Base-by-base conservation (phyloP, 35 echinoderm and acorn worm genomes). In the Patiria miniata region DNA sequence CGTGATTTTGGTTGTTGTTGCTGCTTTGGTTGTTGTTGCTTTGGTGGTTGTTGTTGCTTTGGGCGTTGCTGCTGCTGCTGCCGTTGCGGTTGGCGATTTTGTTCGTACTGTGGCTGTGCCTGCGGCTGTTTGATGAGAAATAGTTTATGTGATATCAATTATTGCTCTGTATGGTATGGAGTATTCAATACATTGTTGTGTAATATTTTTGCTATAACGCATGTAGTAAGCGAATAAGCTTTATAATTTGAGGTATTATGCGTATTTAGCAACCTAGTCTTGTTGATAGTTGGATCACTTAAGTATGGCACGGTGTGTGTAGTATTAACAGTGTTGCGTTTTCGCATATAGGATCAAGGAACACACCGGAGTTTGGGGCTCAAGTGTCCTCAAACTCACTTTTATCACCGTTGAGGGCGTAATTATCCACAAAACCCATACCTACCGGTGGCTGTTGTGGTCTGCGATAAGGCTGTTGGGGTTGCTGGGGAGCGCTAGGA, bases 81-180 rank as follows among this genome's bases (percentile, higher is more conserved):
- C 21, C 52, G 50, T 19, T 81, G 8, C 18, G 18, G 36, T 8
- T 56, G 81, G 8, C 39, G 78, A 9, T 79, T 37, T 39, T 39
- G 36, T 39, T 36, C 78, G 39, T 36, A 79, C 2, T 79, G 78
- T 79, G 36, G 78, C 37, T 79, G 78, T 38, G 37, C 65, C 34
- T 73, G 65, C 29, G 65, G 65, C 65, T 73, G 26, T 73, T 73
- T 26, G 21, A 14, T 73, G n/a, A 73, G 29, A 10, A 0, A 60
- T 6, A 60, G 28, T 2, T 60, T 5, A 60, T 60, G 28, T n/a
- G 17, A 60, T n/a, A 2, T 21, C 8, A 60, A 17, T 8, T 60
- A 60, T n/a, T 14, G 10, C 21, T 14, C 10, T 19, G 10, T 55
- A 0, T 14, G 52, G 52, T 55, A 9, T 55, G 10, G 52, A 55